Evolutionary conservation across 2,797 vertebrate species (phyloP).

Genomic region (Coregonus ussuriensis): DNA sequence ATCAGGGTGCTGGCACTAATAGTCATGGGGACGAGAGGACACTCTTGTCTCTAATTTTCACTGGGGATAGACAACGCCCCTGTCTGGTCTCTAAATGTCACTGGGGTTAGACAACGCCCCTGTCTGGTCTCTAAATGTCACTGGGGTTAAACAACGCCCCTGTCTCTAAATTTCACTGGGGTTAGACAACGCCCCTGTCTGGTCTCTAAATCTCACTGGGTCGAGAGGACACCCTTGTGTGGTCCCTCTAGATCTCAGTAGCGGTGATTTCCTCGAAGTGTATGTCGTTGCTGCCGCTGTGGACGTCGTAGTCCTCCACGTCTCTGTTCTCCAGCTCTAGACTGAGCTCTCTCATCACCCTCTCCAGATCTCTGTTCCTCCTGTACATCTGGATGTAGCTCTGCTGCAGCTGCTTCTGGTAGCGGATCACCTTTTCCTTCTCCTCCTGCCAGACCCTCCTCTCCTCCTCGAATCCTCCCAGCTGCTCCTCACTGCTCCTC

Average conservation of each 20-base stretch:
- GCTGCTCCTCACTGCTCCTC: conserved; percentile 85
- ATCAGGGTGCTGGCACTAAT: conserved; percentile 29
- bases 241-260: conserved; percentile 74
- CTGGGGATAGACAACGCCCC: neutral
- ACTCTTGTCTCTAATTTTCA: neutral
- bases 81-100: neutral
- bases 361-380: conserved; percentile 92
- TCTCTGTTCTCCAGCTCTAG: conserved; percentile 89
- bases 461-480: conserved; percentile 87
- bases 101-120: neutral
- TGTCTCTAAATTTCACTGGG: conserved; percentile 42
- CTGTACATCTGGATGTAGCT: conserved; percentile 99
- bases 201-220: neutral
- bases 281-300: conserved; percentile 90
- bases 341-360: conserved; percentile 90
- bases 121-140: neutral
- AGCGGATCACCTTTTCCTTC: conserved; percentile 95
- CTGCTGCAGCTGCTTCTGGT: conserved; percentile 98
- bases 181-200: neutral
- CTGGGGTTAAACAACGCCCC: neutral
- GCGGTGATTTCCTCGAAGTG: conserved; percentile 84
- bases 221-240: conserved; percentile 4
- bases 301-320: conserved; percentile 84
- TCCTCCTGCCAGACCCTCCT: conserved; percentile 94
- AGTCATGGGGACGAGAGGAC: neutral